Evolutionary conservation across 2,888 invertebrate genomes (phyloP).

Genomic region (Reticulitermes lucifugus): DNA sequence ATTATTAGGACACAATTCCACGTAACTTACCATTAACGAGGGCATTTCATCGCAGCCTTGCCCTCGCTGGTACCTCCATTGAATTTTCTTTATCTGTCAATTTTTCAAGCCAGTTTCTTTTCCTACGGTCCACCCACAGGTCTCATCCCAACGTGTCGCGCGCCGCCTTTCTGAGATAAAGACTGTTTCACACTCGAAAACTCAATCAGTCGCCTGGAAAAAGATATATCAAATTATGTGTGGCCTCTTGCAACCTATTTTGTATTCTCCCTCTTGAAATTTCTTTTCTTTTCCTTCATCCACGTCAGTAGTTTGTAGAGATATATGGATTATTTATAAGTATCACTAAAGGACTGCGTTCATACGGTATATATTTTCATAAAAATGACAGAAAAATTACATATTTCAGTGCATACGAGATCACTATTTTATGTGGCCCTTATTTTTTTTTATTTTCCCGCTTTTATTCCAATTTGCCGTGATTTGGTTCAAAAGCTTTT

Average conservation of each 20-base stretch:
- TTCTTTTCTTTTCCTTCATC: background rate
- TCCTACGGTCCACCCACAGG: background rate
- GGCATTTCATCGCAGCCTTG: no score
- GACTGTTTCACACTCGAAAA: background rate
- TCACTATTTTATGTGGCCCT: no score
- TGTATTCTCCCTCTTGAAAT: background rate
- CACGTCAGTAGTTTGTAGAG: background rate
- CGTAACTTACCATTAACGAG: no score
- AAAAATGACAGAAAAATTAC: no score
- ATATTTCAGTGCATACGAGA: no score
- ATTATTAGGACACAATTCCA: no score
- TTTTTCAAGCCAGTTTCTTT: background rate
- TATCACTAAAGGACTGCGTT: no score
- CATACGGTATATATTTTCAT: no score
- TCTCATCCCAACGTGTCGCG: background rate
- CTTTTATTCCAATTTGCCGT: no score
- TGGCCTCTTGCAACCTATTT: background rate
- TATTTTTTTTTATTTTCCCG: no score
- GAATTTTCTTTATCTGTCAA: slow-evolving; percentile 1
- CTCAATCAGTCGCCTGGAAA: background rate
- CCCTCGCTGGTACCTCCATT: background rate
- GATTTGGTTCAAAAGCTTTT: no score
- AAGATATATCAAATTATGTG: background rate
- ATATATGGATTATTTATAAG: background rate
- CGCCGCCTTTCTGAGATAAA: background rate